Evolutionary conservation across 2,113 vertebrate genomes (phyloP), one percentile per base, ranked within the genome.

Genomic region (Anguilla rostrata): DNA sequence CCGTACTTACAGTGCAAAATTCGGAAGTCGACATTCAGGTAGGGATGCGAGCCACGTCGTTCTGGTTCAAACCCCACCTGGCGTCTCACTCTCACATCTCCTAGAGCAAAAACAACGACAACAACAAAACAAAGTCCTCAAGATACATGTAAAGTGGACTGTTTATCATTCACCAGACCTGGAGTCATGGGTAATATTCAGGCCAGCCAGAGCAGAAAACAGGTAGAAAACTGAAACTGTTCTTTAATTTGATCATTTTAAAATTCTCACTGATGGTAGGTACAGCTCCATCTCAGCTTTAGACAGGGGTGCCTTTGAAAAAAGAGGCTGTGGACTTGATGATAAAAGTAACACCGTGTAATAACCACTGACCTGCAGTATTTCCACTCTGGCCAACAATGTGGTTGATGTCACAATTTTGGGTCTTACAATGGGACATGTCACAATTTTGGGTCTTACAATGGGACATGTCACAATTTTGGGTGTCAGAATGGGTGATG

Each of bases 31-130:
- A 97, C 95, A 91, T 96, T 96, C 26, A 96, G 96, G 91, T 97
- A 96, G 9, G 96, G 96, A 92, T 97, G 96, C 90, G 96, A 96
- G 92, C 95, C 96, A 94, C 96, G 95, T 94, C 95, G 96, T 93
- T 96, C 96, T 89, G 94, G 94, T 95, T 97, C 95, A 95, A 97
- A 97, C 92, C 96, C 96, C 94, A 96, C 95, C 92, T 95, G 93
- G 93, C 95, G 96, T 92, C 96, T 96, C 93, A 97, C 96, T 82
- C 96, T 95, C 88, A 97, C 96, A 97, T 97, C 96, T 95, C 96
- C 96, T 97, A 89, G 91, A 94, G 56, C 22, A 88, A 49, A 75
- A 34, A 75, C 2, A 66, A 75, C n/a, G 34, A 34, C 20, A 75
- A n/a, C 71, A 26, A 75, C n/a, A n/a, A n/a, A 84, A 80, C 85